phyloP scores from a whole-genome alignment of 2,113 vertebrate genomes.

The Campylorhamphus procurvoides region DNA sequence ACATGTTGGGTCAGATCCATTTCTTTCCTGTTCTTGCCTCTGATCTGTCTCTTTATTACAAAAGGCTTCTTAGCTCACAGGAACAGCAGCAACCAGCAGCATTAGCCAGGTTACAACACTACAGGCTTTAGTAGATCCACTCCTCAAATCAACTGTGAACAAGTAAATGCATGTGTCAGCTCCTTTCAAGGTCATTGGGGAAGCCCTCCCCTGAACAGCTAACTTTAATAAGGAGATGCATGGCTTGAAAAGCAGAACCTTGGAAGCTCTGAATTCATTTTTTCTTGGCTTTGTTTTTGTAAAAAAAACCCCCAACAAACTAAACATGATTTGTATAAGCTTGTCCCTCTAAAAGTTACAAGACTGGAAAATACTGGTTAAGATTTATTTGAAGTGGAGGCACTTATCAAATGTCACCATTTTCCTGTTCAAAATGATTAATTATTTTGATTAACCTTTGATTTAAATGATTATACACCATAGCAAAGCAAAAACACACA shows the following conservation, averaged over 20 bases:
- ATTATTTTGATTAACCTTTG: conserved; percentile 62
- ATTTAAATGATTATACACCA: conserved; percentile 56
- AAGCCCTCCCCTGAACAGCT: background rate
- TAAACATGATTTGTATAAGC: conserved; percentile 3
- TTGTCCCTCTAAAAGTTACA: conserved; percentile 16
- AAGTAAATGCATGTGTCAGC: conserved; percentile 16
- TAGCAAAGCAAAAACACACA: conserved; percentile 53
- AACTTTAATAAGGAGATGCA: conserved; percentile 11
- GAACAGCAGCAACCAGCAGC: conserved; percentile 23
- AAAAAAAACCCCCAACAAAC: conserved; percentile 15
- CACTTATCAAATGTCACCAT: conserved; percentile 50
- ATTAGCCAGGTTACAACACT: conserved; percentile 13
- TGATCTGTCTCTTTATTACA: background rate
- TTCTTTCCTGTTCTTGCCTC: background rate
- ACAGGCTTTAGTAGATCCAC: conserved; percentile 26
- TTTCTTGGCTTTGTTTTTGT: conserved; percentile 4
- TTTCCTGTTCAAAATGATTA: conserved; percentile 56
- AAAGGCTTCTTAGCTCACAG: background rate
- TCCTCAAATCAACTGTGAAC: conserved; percentile 46
- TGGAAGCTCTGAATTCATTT: background rate
- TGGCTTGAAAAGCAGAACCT: background rate
- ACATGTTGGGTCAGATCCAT: background rate
- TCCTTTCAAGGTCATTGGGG: conserved; percentile 9
- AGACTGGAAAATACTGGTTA: conserved; percentile 37
- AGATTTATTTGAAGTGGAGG: conserved; percentile 54